Evolutionary conservation across 2,888 invertebrate genomes (phyloP), one percentile per base, ranked within the genome.

Genomic region (Agonum fuliginosum): DNA sequence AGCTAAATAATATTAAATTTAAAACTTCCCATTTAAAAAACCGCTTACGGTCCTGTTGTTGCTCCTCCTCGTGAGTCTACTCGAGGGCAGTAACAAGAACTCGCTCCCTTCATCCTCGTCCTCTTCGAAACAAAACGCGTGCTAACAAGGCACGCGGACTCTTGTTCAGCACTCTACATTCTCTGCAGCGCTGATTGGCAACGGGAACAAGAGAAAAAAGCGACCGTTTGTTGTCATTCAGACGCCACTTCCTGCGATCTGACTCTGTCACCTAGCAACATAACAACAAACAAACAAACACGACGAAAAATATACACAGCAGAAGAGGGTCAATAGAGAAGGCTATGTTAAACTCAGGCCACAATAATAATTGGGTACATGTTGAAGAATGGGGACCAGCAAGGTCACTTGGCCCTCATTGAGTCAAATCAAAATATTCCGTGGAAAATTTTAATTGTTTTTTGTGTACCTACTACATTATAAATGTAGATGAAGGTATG

Each of bases 181-280:
- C 67, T 67, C 67, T 17, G 14, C 43, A 71, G 71, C 71, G 48
- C 51, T 71, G 71, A 71, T 71, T 71, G 71, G 71, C 48, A 71
- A 51, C 69, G 46, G 22, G 30, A 62, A 62, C 12, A 62, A 71
- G 12, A 71, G 51, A 46, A 48, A 37, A 71, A 71, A 70, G 20
- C 46, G 30, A 48, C 71, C 34, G 51, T 71, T 71, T 71, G 71
- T 51, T 71, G 48, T 19, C 51, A 71, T 71, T 71, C 48, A 20
- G 62, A 62, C 27, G 67, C 58, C 58, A 62, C 58, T 62, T 62
- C 34, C 58, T 62, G 30, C 24, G 22, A 4, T 12, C 43, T 14
- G 12, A 43, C 43, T 14, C 48, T 54, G 54, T 54, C 54, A 24
- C 54, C 24, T 54, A 54, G 54, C 54, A 54, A 54, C 54, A 14